These are phyloP conservation scores for Papilio demoleus DNA, from an alignment of 2,888 invertebrate genomes.

Conservation along the genomic window DNA sequence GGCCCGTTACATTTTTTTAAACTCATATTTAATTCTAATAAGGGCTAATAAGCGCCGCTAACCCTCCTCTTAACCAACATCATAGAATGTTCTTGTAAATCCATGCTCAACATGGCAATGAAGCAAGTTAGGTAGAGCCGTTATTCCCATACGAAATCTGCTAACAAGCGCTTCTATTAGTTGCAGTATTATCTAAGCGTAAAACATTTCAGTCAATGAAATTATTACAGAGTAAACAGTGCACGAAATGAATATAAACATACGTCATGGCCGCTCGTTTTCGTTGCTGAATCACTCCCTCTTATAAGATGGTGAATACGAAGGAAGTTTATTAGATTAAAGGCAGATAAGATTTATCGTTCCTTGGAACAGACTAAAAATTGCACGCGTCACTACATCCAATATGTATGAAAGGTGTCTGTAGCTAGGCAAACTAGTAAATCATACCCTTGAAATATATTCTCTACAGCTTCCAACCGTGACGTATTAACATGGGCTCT, in stretches of 20 bases:
- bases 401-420: constrained; percentile 26
- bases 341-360: constrained; percentile 75
- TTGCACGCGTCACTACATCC: constrained; percentile 62
- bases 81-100: neutral
- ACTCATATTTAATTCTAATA: too few species aligned
- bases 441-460: constrained; percentile 42
- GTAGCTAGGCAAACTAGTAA: constrained; percentile 31
- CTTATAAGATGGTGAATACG: constrained; percentile 71
- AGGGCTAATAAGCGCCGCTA: neutral
- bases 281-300: constrained; percentile 67
- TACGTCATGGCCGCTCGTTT: constrained; percentile 73
- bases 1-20: too few species aligned
- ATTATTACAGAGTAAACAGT: constrained; percentile 76
- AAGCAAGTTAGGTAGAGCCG: neutral
- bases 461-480: constrained; percentile 28
- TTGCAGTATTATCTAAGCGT: constrained; percentile 50
- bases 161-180: constrained; percentile 37
- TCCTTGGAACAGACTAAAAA: constrained; percentile 72
- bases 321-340: constrained; percentile 75
- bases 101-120: neutral
- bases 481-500: constrained; percentile 34
- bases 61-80: neutral
- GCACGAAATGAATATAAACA: constrained; percentile 72
- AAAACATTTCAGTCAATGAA: constrained; percentile 75
- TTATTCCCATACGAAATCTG: neutral